Conservation (phyloP, 2,113 vertebrate species). For the Cyprinodon tularosa region DNA sequence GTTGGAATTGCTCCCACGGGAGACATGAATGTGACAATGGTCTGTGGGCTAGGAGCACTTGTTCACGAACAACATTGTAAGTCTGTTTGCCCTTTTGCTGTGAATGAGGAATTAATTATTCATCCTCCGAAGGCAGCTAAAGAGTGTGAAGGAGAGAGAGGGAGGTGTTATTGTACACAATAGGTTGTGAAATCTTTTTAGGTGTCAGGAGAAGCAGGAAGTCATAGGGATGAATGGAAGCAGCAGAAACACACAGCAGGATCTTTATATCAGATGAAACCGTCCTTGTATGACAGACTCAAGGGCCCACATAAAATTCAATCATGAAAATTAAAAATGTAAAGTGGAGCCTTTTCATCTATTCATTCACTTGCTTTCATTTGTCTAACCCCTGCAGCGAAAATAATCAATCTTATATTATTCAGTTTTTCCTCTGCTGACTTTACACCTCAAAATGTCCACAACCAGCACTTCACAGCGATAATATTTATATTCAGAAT, state of each 20-base stretch:
- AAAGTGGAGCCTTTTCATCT: slow-evolving; percentile 21
- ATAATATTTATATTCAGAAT: neutral
- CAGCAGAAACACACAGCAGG: slow-evolving; percentile 22
- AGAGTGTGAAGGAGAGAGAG: slow-evolving; percentile 45
- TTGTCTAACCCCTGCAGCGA: slow-evolving; percentile 18
- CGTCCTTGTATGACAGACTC: slow-evolving; percentile 25
- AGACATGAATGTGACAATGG: slow-evolving; percentile 62
- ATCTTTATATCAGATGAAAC: slow-evolving; percentile 49
- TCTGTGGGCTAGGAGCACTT: slow-evolving; percentile 60
- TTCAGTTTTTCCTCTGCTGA: slow-evolving; percentile 23
- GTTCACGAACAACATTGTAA: slow-evolving; percentile 66
- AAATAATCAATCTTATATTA: slow-evolving; percentile 45
- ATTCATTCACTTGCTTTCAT: slow-evolving; percentile 1
- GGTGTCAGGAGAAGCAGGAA: slow-evolving; percentile 51
- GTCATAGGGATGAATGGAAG: slow-evolving; percentile 41
- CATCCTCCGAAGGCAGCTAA: slow-evolving; percentile 63
- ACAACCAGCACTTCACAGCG: slow-evolving; percentile 8
- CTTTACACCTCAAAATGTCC: slow-evolving; percentile 40
- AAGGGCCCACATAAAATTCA: slow-evolving; percentile 26
- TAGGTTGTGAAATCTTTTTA: slow-evolving; percentile 54
- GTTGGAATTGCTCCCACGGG: slow-evolving; percentile 68
- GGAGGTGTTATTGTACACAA: slow-evolving; percentile 57
- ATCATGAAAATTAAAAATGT: slow-evolving; percentile 50
- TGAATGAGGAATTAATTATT: slow-evolving; percentile 75
- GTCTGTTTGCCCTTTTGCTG: slow-evolving; percentile 60